Conservation (phyloP, 2,113 vertebrate genomes). For the Ploceus nigricollis region DNA sequence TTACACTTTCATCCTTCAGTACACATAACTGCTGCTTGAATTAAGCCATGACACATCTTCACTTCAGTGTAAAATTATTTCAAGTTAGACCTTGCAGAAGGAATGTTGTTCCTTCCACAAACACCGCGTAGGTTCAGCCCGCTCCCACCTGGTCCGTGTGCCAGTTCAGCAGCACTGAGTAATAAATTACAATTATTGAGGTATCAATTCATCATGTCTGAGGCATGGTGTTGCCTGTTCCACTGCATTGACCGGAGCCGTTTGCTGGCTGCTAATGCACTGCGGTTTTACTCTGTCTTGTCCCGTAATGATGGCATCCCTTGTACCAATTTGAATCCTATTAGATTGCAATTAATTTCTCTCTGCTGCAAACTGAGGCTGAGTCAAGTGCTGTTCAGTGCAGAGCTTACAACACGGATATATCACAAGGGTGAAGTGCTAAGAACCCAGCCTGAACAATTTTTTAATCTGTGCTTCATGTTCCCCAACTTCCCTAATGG, state of each 20-base stretch:
- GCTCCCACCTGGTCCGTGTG: neutral
- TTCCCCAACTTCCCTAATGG: conserved; percentile 18
- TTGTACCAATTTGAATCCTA: conserved; percentile 68
- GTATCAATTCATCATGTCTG: conserved; percentile 59
- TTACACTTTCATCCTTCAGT: conserved; percentile 54
- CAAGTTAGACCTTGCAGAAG: conserved; percentile 29
- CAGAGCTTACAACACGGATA: neutral
- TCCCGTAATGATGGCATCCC: conserved; percentile 51
- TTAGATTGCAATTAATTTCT: conserved; percentile 68
- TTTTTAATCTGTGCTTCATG: conserved; percentile 24
- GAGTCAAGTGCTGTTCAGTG: conserved; percentile 29
- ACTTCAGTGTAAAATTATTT: conserved; percentile 36
- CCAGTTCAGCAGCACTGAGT: neutral
- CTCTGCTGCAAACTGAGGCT: conserved; percentile 25
- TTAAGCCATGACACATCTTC: conserved; percentile 54
- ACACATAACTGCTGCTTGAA: conserved; percentile 49
- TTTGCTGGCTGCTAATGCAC: conserved; percentile 44
- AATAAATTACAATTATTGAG: conserved; percentile 54
- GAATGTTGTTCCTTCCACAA: neutral
- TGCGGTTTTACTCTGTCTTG: conserved; percentile 44
- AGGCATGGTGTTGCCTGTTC: conserved; percentile 26
- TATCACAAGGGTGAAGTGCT: conserved; percentile 15
- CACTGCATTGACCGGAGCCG: conserved; percentile 46
- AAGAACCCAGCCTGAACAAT: neutral
- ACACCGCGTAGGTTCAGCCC: neutral